Conservation (phyloP, 2,113 vertebrate genomes). For the Polypterus bichir region DNA sequence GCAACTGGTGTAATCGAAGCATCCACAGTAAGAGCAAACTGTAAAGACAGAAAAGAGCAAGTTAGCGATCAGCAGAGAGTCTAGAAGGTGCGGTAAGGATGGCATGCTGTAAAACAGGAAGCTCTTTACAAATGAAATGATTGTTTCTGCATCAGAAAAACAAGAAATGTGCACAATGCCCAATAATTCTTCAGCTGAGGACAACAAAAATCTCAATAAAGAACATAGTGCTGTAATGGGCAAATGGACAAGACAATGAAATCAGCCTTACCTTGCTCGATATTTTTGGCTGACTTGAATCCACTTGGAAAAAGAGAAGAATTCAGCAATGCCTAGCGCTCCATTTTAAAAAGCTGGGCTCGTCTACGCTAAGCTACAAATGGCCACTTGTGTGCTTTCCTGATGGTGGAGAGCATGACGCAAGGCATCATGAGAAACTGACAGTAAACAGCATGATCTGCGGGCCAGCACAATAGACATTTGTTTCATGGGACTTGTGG, state of each 20-base stretch:
- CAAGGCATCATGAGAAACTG: constrained; percentile 35
- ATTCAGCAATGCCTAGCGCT: neutral
- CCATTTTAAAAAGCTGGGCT: constrained; percentile 23
- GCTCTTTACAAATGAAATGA: too few species aligned
- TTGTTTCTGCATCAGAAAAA: too few species aligned
- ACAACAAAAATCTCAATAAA: too few species aligned
- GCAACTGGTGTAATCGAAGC: constrained; percentile 25
- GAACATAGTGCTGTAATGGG: too few species aligned
- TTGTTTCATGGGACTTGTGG: constrained; percentile 28
- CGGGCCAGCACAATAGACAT: constrained; percentile 41
- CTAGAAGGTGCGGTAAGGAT: too few species aligned
- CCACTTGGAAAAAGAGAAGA: too few species aligned
- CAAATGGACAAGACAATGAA: too few species aligned
- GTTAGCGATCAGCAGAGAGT: constrained; percentile 6
- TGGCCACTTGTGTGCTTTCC: constrained; percentile 48
- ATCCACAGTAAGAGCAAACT: constrained; percentile 41
- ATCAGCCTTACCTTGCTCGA: too few species aligned
- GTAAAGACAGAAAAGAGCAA: constrained; percentile 43
- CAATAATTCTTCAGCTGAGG: too few species aligned
- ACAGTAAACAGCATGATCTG: constrained; percentile 30
- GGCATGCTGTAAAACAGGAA: too few species aligned
- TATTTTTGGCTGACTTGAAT: too few species aligned
- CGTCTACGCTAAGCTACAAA: constrained; percentile 30
- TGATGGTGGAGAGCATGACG: constrained; percentile 29
- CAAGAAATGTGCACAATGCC: too few species aligned